Base-by-base conservation (phyloP, 2,888 invertebrate species). In the Sicus ferrugineus region DNA sequence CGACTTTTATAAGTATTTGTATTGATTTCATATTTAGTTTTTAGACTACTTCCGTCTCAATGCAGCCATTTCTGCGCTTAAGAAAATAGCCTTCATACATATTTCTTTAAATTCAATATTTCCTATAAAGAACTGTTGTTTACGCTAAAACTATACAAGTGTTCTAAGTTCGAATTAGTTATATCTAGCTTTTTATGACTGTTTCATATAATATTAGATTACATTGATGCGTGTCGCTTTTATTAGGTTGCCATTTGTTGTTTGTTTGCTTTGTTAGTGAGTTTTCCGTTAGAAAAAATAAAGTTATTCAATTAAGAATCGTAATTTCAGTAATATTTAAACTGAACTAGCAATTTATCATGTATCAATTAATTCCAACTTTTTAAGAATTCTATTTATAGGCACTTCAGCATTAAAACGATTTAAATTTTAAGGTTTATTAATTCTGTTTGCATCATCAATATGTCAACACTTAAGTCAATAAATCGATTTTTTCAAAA, bases 321-420 rank as follows among this genome's bases (percentile, higher is more conserved):
- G n/a, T n/a, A 54, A 54, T 23, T 54, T 54, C 21, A 26, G 21
- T 14, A 23, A 54, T 26, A 23, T 21, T n/a, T n/a, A n/a, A n/a
- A 54, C 16, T 34, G 21, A 31, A 9, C 16, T 30, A 30, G 48
- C 21, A 23, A 21, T 52, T n/a, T 48, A 48, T 48, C 9, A 52
- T 52, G 52, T 11, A 19, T 21, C 9, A 23, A 52, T 4, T 21
- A 26, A 16, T 11, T 54, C 3, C 54, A 54, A 7, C 6, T 54
- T 61, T 64, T 50, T 28, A 63, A 63, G 19, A 48, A 63, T 63
- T 64, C 31, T 30, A 58, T 67, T 67, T 67, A 48, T 67, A 67
- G 67, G 67, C 67, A 67, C 67, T 67, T 67, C 59, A 67, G 58
- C 59, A 58, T 67, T 67, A 46, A 59, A 67, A 65, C 54, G 54